Evolutionary conservation across 2,888 invertebrate species (phyloP).

Genomic region (Cheilosia urbana): DNA sequence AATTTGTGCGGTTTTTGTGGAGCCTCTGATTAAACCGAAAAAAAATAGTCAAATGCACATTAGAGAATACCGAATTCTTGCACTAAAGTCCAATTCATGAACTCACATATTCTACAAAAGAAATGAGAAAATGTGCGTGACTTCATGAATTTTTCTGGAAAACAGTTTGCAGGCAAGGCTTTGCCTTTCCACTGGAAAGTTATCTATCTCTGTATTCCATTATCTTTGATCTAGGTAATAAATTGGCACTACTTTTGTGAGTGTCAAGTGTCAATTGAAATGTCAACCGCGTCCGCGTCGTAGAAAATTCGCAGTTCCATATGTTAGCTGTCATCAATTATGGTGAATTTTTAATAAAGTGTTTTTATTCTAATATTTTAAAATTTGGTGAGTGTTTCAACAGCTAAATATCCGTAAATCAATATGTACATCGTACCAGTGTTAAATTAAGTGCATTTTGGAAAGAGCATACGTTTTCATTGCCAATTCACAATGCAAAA

Average conservation of each 20-base stretch:
- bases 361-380: constrained; percentile 40
- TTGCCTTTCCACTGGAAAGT: too few species aligned
- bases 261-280: not conserved
- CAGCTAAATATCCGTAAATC: not conserved
- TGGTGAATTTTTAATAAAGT: constrained; percentile 65
- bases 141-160: too few species aligned
- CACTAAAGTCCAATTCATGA: too few species aligned
- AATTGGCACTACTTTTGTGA: constrained; percentile 45
- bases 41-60: too few species aligned
- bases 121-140: too few species aligned
- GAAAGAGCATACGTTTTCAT: not conserved
- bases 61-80: too few species aligned
- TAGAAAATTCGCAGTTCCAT: constrained; percentile 53
- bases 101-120: too few species aligned
- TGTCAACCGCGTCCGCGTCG: constrained; percentile 7
- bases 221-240: too few species aligned
- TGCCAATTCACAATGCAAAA: not conserved
- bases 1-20: too few species aligned
- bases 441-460: not conserved
- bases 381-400: constrained; percentile 58
- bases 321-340: constrained; percentile 57
- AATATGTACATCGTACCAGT: not conserved
- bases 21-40: too few species aligned
- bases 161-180: too few species aligned
- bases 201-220: too few species aligned